Evolutionary conservation across 2,113 vertebrate genomes (phyloP).

Genomic region (Rhipidura dahli): DNA sequence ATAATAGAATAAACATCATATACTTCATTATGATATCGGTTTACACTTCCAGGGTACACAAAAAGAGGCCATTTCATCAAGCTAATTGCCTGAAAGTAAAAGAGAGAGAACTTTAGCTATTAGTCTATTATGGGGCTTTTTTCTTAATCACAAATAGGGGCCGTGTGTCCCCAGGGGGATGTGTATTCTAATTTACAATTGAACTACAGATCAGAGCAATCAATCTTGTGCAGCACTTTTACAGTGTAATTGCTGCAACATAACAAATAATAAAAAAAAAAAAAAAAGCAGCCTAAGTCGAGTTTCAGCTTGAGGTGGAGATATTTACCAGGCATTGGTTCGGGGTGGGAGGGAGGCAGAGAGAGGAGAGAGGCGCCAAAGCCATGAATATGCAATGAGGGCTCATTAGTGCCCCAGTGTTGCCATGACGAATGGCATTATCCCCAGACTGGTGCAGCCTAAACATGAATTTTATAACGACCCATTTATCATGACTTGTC

Average conservation of each 20-base stretch:
- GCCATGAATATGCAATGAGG: conserved; percentile 86
- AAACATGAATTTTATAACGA: conserved; percentile 88
- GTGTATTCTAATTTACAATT: conserved; percentile 99
- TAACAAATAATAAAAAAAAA: conserved; percentile 82
- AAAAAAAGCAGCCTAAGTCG: conserved; percentile 76
- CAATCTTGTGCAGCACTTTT: conserved; percentile 94
- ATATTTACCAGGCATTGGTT: conserved; percentile 74
- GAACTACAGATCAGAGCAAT: conserved; percentile 99
- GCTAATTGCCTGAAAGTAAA: conserved; percentile 98
- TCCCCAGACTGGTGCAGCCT: conserved; percentile 79
- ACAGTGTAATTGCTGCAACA: conserved; percentile 93
- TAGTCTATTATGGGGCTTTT: conserved; percentile 95
- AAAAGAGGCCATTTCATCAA: conserved; percentile 95
- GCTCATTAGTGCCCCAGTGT: conserved; percentile 82
- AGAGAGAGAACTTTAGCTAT: conserved; percentile 95
- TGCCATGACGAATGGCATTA: conserved; percentile 85
- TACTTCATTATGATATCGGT: conserved; percentile 91
- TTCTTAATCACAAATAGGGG: conserved; percentile 99
- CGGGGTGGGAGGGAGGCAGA: conserved; percentile 62
- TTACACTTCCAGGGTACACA: conserved; percentile 87
- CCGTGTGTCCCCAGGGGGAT: conserved; percentile 89
- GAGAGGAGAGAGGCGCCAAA: conserved; percentile 43
- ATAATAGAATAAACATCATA: conserved; percentile 90
- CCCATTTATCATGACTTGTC: conserved; percentile 86
- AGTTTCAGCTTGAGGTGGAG: conserved; percentile 75